Evolutionary conservation across 2,113 vertebrate genomes (phyloP).

Genomic region (Siniperca knerii): DNA sequence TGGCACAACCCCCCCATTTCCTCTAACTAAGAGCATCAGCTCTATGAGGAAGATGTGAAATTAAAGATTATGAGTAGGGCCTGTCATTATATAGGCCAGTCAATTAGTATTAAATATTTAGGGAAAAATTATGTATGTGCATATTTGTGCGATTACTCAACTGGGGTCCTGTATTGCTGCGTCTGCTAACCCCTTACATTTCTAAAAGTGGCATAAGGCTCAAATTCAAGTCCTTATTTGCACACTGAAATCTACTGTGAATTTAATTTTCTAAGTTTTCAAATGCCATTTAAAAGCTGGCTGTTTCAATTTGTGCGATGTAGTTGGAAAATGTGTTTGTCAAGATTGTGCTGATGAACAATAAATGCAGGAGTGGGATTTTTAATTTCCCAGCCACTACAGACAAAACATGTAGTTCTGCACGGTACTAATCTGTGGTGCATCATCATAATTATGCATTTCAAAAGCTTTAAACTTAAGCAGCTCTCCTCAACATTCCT

Average conservation of each 20-base stretch:
- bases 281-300: neutral
- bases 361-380: neutral
- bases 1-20: neutral
- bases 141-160: neutral
- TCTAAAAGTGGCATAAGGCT: neutral
- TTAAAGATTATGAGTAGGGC: neutral
- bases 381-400: neutral
- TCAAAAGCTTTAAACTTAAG: neutral
- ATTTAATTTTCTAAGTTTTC: neutral
- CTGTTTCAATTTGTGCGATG: neutral
- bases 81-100: neutral
- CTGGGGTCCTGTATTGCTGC: neutral
- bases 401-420: neutral
- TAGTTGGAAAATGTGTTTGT: neutral
- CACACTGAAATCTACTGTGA: neutral
- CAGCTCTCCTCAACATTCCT: neutral
- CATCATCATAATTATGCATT: neutral
- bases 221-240: neutral
- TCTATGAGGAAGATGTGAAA: neutral
- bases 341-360: neutral
- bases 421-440: neutral
- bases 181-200: neutral
- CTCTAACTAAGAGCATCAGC: neutral
- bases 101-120: slow-evolving; percentile 3
- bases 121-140: neutral